phyloP scores from a whole-genome alignment of 1,140 invertebrate genomes.

The Zaprionus ghesquierei region DNA sequence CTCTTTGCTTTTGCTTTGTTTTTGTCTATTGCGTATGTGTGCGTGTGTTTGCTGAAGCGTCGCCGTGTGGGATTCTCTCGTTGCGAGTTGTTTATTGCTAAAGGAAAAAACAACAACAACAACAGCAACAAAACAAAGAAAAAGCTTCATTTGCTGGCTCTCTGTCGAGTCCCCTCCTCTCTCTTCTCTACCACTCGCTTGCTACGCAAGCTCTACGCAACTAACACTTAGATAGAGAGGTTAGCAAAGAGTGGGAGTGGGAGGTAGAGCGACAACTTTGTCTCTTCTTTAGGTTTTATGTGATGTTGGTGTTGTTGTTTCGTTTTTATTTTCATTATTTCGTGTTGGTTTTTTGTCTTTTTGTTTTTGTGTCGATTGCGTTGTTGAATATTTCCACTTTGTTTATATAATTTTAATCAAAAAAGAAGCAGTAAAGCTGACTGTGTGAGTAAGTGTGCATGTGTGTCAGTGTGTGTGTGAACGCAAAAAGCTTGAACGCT shows the following conservation, averaged over 20 bases:
- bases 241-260: background rate
- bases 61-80: slow-evolving; percentile 55
- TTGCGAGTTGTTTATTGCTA: slow-evolving; percentile 48
- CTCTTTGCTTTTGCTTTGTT: background rate
- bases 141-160: slow-evolving; percentile 46
- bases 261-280: slow-evolving; percentile 12
- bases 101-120: slow-evolving; percentile 27
- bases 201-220: slow-evolving; percentile 41
- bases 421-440: slow-evolving; percentile 51
- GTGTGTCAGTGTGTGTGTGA: slow-evolving; percentile 1
- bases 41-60: slow-evolving; percentile 36
- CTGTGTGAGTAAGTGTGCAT: background rate
- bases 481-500: slow-evolving; percentile 73
- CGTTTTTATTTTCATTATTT: slow-evolving; percentile 75
- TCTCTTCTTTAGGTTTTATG: slow-evolving; percentile 29
- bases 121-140: slow-evolving; percentile 28
- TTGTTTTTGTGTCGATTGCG: slow-evolving; percentile 78
- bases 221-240: slow-evolving; percentile 17
- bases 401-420: slow-evolving; percentile 82
- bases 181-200: background rate
- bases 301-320: background rate
- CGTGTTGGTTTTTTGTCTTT: slow-evolving; percentile 49
- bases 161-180: background rate
- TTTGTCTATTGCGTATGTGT: slow-evolving; percentile 24
- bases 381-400: slow-evolving; percentile 82